Base-by-base conservation (phyloP, 53 echinoderm and acorn worm species). In the Astropecten irregularis region DNA sequence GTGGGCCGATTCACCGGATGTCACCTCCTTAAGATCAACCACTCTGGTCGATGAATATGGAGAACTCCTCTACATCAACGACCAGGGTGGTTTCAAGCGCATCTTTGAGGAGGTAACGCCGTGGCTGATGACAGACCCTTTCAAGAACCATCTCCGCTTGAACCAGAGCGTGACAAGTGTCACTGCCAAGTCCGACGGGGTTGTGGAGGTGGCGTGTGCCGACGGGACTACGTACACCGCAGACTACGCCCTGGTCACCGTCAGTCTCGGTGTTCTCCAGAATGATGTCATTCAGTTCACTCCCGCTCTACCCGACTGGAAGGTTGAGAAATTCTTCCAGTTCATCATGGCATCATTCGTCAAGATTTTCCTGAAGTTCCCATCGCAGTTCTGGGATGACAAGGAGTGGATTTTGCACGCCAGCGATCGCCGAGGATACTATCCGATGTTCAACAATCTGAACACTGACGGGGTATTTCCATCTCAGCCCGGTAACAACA, bases 291-390 rank as follows among this genome's bases (percentile, higher is more conserved):
- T 85, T 0, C 8, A 16, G 44, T 85, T 85, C 55, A 33, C 6
- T n/a, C 86, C 86, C 11, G 13, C 32, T 2, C 59, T 85, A 3
- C 86, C 86, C 16, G 76, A 71, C 2, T 85, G 86, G 86, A 85
- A 85, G 47, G 63, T 73, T 14, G 40, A 60, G 52, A 62, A 58
- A 15, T 57, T 85, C 38, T 60, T 38, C 11, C 86, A 76, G 35
- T 85, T 85, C 33, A 46, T 44, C 10, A 85, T 85, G 86, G 86
- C 47, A 15, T 58, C 50, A 8, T 85, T 73, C 15, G 60, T 63
- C 34, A 85, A 85, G 72, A 54, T 74, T 59, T 85, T 85, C 42
- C 39, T 85, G 42, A 73, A 59, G 47, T 85, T 85, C 63, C 42
- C 44, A 14, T 50, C 22, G 1, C 37, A 69, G 38, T 85, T 85